Evolutionary conservation across 2,797 vertebrate genomes (phyloP).

Genomic region (Liasis olivaceus): DNA sequence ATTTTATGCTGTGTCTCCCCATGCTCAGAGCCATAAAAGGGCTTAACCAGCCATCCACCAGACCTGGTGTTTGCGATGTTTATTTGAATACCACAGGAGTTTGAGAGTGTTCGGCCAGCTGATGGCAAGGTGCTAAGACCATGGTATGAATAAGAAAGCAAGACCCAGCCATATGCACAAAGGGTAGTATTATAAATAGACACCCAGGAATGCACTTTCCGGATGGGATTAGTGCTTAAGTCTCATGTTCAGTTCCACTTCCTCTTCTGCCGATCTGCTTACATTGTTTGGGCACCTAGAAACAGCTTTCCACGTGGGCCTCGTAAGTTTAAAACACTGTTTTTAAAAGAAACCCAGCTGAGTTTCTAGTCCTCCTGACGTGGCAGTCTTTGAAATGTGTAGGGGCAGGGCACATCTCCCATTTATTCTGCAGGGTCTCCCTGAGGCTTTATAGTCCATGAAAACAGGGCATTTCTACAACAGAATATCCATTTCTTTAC

Average conservation of each 20-base stretch:
- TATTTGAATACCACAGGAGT: slow-evolving; percentile 13
- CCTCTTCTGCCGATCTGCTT: neutral
- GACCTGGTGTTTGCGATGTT: neutral
- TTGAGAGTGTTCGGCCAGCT: slow-evolving; percentile 10
- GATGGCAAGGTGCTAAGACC: slow-evolving; percentile 7
- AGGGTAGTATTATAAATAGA: slow-evolving; percentile 26
- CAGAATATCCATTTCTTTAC: neutral
- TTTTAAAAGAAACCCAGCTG: neutral
- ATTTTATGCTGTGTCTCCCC: neutral
- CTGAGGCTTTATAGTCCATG: neutral
- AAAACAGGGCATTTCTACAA: neutral
- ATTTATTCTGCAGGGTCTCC: neutral
- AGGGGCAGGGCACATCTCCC: neutral
- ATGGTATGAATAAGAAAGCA: neutral
- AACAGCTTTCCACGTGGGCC: too few relatives aligned
- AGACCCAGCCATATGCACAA: neutral
- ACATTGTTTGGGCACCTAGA: neutral
- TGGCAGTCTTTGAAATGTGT: neutral
- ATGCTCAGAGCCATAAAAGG: neutral
- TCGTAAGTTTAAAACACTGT: neutral
- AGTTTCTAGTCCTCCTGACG: neutral
- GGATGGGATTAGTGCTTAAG: slow-evolving; percentile 17
- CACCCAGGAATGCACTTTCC: neutral
- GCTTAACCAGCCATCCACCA: neutral
- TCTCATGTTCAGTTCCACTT: neutral